Base-by-base conservation (phyloP, 2,888 invertebrate species). In the Leucophenga montana region DNA sequence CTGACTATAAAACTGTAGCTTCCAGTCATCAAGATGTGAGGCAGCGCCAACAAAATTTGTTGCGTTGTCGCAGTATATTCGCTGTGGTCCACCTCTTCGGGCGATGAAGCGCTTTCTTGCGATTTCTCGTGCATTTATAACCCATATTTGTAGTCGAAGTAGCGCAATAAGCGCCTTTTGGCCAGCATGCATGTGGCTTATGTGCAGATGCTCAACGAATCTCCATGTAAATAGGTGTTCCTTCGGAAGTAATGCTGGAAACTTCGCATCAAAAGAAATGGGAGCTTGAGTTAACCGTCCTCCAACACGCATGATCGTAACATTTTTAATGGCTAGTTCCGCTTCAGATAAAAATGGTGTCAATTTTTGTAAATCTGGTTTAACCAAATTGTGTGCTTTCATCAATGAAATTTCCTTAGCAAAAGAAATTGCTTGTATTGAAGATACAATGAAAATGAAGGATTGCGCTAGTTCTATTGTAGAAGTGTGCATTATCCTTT, bases 101-200 rank as follows among this genome's bases (percentile, higher is more conserved):
- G 9, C 39, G 9, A 39, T 39, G 8, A 39, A 39, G 39, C 39
- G 11, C 39, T 39, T 54, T 13, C 20, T 54, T 22, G n/a, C 6
- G 18, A 54, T 13, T 54, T 54, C 18, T 54, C 54, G 18, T 18
- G 54, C 54, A n/a, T 9, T 54, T 54, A 54, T 13, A 0, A 54
- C 54, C 54, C 54, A 54, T 20, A 54, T 22, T 54, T 54, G 54
- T 8, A 54, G n/a, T 11, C 54, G 18, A 16, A 54, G 54, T 54
- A 54, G 3, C 6, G 9, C 54, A n/a, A 54, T 54, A 11, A 54
- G 22, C 5, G 54, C 54, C 13, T 54, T 54, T 20, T 6, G 54
- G 6, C 54, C 54, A 54, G 54, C 54, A 54, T 20, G 54, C 54
- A 54, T 54, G 22, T 54, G 54, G 0, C 1, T 54, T 18, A 3